Conservation (phyloP, 2,113 vertebrate species). For the Thamnaconus septentrionalis region DNA sequence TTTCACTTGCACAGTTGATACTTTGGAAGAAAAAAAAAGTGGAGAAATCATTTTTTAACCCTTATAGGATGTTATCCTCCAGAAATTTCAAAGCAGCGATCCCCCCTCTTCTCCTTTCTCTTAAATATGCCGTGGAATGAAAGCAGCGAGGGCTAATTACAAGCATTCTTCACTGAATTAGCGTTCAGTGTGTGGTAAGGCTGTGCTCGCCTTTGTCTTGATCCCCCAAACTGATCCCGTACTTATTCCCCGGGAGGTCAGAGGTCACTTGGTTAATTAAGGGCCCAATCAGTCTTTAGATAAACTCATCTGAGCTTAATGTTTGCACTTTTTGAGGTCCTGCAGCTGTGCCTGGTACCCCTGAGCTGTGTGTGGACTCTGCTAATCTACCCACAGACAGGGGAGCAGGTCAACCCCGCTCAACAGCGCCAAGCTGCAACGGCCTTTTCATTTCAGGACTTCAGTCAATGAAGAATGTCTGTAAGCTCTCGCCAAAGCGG, state of each 20-base stretch:
- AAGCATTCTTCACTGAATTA: conserved; percentile 98
- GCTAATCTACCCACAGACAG: conserved; percentile 90
- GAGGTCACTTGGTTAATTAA: conserved; percentile 95
- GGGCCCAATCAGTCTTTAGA: conserved; percentile 85
- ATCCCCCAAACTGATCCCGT: conserved; percentile 90
- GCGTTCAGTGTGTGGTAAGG: conserved; percentile 90
- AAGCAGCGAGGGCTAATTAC: conserved; percentile 89
- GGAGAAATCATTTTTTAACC: conserved; percentile 67
- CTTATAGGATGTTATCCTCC: conserved; percentile 86
- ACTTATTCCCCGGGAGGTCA: conserved; percentile 92
- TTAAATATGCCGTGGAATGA: conserved; percentile 87
- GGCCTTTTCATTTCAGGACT: conserved; percentile 83
- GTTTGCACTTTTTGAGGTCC: conserved; percentile 84
- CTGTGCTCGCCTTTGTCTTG: conserved; percentile 83
- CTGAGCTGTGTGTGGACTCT: conserved; percentile 80
- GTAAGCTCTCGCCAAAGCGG: conserved; percentile 85
- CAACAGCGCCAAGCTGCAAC: conserved; percentile 82
- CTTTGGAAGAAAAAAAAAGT: conserved; percentile 29
- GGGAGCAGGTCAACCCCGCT: conserved; percentile 83
- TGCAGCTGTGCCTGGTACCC: conserved; percentile 92
- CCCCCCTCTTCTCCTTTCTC: conserved; percentile 39
- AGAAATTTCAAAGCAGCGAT: conserved; percentile 83
- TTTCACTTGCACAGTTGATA: conserved; percentile 40
- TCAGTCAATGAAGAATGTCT: conserved; percentile 89
- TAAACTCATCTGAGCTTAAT: conserved; percentile 92